Percentiles rank a stretch among this genome's conserved stretches.
Evolutionary conservation across 92 coral and sea anemone genomes (phyloP).

Genomic region (Parazoanthus atlanticus): DNA sequence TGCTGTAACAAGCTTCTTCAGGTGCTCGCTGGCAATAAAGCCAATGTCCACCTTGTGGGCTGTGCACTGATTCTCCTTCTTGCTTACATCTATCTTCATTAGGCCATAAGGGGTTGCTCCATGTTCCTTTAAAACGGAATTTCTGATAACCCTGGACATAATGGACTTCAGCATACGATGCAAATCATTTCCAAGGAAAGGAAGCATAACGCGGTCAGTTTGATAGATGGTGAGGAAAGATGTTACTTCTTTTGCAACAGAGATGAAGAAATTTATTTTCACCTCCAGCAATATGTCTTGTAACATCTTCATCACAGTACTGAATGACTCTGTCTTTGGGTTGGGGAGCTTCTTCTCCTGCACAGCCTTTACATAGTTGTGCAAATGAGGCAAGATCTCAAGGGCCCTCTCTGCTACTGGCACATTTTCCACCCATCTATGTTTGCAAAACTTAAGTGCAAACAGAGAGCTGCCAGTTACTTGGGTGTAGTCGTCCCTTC

Average conservation of each 20-base stretch:
- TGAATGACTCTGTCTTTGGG: constrained; percentile 32
- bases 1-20: constrained; percentile 45
- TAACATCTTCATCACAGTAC: constrained; percentile 26
- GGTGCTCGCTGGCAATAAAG: constrained; percentile 36
- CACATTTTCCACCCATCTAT: constrained; percentile 26
- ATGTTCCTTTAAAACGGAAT: constrained; percentile 21
- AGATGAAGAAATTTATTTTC: constrained; percentile 36
- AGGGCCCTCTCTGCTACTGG: constrained; percentile 47
- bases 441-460: constrained; percentile 33
- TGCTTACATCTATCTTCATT: too few relatives aligned
- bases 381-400: constrained; percentile 34
- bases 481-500: constrained; percentile 40
- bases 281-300: constrained; percentile 35
- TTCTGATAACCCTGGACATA: constrained; percentile 38
- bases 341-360: constrained; percentile 24
- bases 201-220: constrained; percentile 31
- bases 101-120: too few relatives aligned
- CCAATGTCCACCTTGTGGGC: constrained; percentile 45
- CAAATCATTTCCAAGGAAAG: constrained; percentile 44
- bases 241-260: constrained; percentile 38
- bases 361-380: background rate
- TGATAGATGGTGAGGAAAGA: constrained; percentile 45
- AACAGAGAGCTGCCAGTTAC: constrained; percentile 23
- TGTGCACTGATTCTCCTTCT: background rate
- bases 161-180: constrained; percentile 35